Conservation (phyloP, 1,140 invertebrate species). For the Hycleus phaleratus region DNA sequence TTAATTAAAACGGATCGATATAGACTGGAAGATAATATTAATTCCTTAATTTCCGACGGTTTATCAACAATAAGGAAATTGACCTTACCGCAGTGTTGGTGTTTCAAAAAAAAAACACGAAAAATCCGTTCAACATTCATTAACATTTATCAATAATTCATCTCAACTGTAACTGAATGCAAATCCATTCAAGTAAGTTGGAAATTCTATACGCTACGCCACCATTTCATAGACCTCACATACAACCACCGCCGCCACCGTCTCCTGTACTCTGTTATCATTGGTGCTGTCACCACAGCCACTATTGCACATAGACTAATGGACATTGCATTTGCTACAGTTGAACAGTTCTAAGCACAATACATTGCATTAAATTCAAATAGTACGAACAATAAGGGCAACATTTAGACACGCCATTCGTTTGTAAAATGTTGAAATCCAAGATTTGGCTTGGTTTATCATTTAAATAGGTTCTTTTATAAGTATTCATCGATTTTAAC, state of each 20-base stretch:
- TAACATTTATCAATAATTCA: constrained; percentile 13
- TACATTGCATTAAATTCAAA: constrained; percentile 22
- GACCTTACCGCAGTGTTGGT: too few species aligned
- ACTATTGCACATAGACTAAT: constrained; percentile 7
- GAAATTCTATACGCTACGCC: constrained; percentile 1
- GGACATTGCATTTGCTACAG: constrained; percentile 17
- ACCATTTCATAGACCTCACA: neutral
- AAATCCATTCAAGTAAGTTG: constrained; percentile 6
- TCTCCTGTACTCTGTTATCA: neutral
- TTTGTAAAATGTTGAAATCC: constrained; percentile 3
- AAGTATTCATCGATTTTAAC: too few species aligned
- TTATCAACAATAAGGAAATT: too few species aligned
- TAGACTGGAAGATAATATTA: too few species aligned
- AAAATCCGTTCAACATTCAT: neutral
- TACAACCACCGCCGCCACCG: neutral
- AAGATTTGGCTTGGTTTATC: neutral
- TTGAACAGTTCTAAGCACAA: constrained; percentile 18
- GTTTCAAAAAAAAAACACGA: too few species aligned
- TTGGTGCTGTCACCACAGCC: neutral
- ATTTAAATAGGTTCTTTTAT: too few species aligned
- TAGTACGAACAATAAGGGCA: constrained; percentile 14
- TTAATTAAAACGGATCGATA: too few species aligned
- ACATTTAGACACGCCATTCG: constrained; percentile 16
- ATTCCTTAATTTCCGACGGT: too few species aligned
- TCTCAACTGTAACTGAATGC: constrained; percentile 2